Conservation (phyloP, 2,888 invertebrate genomes). For the Drosophila melanosoma region DNA sequence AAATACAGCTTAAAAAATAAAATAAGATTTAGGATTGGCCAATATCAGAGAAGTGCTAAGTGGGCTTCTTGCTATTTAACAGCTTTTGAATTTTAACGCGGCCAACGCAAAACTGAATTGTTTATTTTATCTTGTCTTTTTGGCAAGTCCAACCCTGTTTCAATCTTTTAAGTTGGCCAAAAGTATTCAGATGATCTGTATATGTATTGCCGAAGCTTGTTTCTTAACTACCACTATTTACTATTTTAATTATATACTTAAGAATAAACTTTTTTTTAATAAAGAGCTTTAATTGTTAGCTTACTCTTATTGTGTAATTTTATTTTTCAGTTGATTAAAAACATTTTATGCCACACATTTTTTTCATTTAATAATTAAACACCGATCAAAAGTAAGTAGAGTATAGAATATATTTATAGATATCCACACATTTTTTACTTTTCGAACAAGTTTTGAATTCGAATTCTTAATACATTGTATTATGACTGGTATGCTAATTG, state of each 20-base stretch:
- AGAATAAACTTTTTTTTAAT: not conserved
- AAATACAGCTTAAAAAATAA: constrained; percentile 5
- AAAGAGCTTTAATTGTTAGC: not conserved
- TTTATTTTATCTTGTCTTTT: constrained; percentile 5
- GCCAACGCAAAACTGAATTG: constrained; percentile 10
- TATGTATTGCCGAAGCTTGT: not conserved
- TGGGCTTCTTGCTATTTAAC: not conserved
- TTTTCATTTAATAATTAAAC: too few species aligned
- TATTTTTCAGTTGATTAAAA: not conserved
- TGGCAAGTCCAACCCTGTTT: constrained; percentile 19
- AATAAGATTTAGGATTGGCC: not conserved
- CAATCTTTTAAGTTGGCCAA: constrained; percentile 23
- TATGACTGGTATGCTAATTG: not conserved
- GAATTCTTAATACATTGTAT: not conserved
- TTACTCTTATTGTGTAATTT: not conserved
- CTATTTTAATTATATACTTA: not conserved
- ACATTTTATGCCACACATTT: too few species aligned
- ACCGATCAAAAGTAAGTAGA: not conserved
- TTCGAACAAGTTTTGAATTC: not conserved
- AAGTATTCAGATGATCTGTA: constrained; percentile 32
- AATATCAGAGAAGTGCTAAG: constrained; percentile 25
- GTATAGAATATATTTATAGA: not conserved
- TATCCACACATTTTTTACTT: not conserved
- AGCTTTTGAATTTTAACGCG: constrained; percentile 3
- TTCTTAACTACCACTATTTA: not conserved